Evolutionary conservation across 1,140 invertebrate genomes (phyloP), one percentile per base, ranked within the genome.

Genomic region (Diabrotica virgifera): DNA sequence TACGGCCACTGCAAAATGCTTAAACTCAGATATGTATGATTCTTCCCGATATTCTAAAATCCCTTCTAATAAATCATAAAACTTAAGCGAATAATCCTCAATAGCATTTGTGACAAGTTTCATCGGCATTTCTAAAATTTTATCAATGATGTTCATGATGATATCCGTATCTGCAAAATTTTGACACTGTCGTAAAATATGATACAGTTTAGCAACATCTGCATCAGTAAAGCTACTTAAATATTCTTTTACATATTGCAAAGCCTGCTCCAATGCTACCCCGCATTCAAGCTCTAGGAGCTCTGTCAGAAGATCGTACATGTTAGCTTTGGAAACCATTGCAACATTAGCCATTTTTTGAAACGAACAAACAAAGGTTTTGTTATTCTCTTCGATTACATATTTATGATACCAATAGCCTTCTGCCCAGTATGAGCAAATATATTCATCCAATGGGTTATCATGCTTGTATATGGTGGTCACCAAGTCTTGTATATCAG

Each of bases 371-470:
- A 52, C 5, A n/a, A 7, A 55, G 35, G 8, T 37, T n/a, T 36
- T 36, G 9, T 36, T 36, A 8, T 36, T n/a, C 6, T 24, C 5
- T 10, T 10, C 8, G 35, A 11, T 36, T 40, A 6, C 11, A 36
- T 7, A n/a, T n/a, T 12, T n/a, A 36, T 40, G 24, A 36, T 36
- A 11, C 55, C 55, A 57, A n/a, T 36, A 57, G 12, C 55, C 55
- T 8, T 36, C 24, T n/a, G 59, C 50, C 69, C 69, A 70, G 35
- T 65, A 67, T 3, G 69, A 70, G 40, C 68, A 70, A 40, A 64
- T 24, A 24, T 24, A 24, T 69, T n/a, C 53, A 54, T 0, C 52
- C 12, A 10, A 56, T 6, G 35, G 51, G 5, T 24, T 24, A 24
- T 24, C 24, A 4, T 24, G 24, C 24, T 24, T 24, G 24, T 24